Conservation (phyloP, 2,888 invertebrate genomes). For the Philereme vetulata region DNA sequence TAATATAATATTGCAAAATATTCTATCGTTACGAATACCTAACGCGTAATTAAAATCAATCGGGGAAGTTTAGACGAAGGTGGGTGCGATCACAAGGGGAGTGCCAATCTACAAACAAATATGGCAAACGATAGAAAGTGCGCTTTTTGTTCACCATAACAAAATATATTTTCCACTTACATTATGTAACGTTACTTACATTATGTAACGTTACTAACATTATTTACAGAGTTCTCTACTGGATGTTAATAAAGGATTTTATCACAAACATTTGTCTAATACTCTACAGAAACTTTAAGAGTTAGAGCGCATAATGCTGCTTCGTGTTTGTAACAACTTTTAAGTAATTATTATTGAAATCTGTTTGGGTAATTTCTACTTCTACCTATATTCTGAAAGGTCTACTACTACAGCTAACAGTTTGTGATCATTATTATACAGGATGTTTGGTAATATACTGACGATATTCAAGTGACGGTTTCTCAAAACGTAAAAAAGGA, state of each 20-base stretch:
- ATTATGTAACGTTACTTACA: constrained; percentile 52
- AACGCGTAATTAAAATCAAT: constrained; percentile 49
- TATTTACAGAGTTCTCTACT: constrained; percentile 73
- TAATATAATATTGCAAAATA: constrained; percentile 79
- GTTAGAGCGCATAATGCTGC: constrained; percentile 57
- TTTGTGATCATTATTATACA: constrained; percentile 26
- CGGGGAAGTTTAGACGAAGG: constrained; percentile 52
- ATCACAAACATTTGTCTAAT: constrained; percentile 76
- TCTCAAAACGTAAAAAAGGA: too few species aligned
- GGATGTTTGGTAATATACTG: too few species aligned
- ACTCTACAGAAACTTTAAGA: constrained; percentile 64
- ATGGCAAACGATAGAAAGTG: constrained; percentile 70
- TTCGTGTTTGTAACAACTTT: constrained; percentile 8
- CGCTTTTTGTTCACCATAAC: constrained; percentile 71
- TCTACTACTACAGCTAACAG: constrained; percentile 15
- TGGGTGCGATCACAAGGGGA: constrained; percentile 56
- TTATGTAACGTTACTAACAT: constrained; percentile 59
- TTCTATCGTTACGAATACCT: constrained; percentile 77
- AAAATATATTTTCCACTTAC: constrained; percentile 78
- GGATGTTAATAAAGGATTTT: constrained; percentile 70
- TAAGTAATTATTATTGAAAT: constrained; percentile 7
- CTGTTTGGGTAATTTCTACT: constrained; percentile 1
- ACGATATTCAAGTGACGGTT: too few species aligned
- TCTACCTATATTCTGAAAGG: constrained; percentile 10
- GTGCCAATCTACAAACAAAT: constrained; percentile 50